Percentiles rank a stretch among this genome's conserved stretches.
These are phyloP conservation scores for human (Homo sapiens) DNA, from an alignment of 2,113 vertebrate species.

Conservation along the genomic window GRCh38 chr3:184657501-184658000, in stretches of 20 bases:
- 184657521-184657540: too few relatives aligned
- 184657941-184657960: not conserved
- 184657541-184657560: too few relatives aligned
- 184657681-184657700: too few relatives aligned
- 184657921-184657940: not conserved
- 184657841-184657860: not conserved
- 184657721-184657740: not conserved
- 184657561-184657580: too few relatives aligned
- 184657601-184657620: too few relatives aligned
- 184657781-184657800: not conserved
- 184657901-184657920: not conserved
- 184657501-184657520: too few relatives aligned
- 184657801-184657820: not conserved
- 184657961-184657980: not conserved
- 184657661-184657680: too few relatives aligned
- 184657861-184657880: not conserved
- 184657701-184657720: not conserved
- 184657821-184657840: not conserved
- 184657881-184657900: not conserved
- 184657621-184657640: too few relatives aligned
- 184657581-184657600: too few relatives aligned
- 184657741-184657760: not conserved
- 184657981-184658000: not conserved
- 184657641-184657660: not conserved
- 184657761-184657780: not conserved